These are phyloP conservation scores for Metacarcinus magister DNA, from an alignment of 2,888 invertebrate genomes.

Conservation along the genomic window DNA sequence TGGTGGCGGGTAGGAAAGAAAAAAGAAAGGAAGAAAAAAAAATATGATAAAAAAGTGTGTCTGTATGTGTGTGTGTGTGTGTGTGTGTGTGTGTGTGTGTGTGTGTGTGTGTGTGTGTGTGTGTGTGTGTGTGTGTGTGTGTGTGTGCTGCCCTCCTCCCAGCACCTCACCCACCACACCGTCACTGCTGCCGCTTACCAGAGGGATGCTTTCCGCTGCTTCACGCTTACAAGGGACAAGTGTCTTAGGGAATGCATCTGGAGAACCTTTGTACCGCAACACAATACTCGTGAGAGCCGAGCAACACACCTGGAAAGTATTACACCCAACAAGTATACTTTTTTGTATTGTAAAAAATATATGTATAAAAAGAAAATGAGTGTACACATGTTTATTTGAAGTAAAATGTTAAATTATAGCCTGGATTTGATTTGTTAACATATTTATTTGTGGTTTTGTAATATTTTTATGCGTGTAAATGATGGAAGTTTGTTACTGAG, in stretches of 20 bases:
- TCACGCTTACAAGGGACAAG: background rate
- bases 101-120: background rate
- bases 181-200: background rate
- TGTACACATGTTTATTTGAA: background rate
- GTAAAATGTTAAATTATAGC: background rate
- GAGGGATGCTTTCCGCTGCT: background rate
- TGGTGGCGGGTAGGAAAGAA: background rate
- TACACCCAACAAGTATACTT: background rate
- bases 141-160: background rate
- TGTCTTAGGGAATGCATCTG: background rate
- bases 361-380: background rate
- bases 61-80: background rate
- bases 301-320: background rate
- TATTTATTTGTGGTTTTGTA: background rate
- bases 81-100: background rate
- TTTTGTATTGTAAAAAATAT: background rate
- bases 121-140: background rate
- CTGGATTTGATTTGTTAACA: background rate
- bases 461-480: background rate
- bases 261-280: background rate
- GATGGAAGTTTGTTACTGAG: conserved; percentile 3
- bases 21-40: background rate
- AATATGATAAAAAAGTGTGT: background rate
- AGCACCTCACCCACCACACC: background rate
- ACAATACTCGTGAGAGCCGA: background rate